Percentiles rank a stretch among this genome's conserved stretches.
Conservation (phyloP, 2,888 invertebrate species). For the Nineta flava region DNA sequence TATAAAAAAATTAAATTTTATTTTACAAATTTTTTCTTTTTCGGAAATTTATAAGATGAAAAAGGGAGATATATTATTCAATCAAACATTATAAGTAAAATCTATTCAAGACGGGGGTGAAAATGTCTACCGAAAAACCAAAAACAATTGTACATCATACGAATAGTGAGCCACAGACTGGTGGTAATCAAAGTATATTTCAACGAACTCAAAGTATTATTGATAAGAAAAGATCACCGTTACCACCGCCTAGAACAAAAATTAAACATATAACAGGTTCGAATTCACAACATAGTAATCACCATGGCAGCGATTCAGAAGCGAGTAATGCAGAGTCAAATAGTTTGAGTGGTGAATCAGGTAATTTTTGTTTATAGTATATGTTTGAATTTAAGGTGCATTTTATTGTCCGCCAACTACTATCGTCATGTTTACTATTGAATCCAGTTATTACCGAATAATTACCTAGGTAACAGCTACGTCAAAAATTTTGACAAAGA, state of each 20-base stretch:
- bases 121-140: conserved; percentile 6
- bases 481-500: too few species aligned
- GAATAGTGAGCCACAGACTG: not conserved
- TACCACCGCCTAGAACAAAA: conserved; percentile 5
- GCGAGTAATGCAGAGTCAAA: conserved; percentile 33
- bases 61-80: too few species aligned
- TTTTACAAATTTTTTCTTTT: too few species aligned
- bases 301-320: conserved; percentile 26
- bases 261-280: not conserved
- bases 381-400: conserved; percentile 19
- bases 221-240: conserved; percentile 3
- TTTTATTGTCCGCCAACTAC: conserved; percentile 14
- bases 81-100: too few species aligned
- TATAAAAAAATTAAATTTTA: too few species aligned
- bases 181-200: conserved; percentile 1
- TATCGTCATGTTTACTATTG: too few species aligned
- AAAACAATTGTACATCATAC: not conserved
- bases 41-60: too few species aligned
- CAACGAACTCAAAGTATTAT: not conserved
- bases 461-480: too few species aligned
- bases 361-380: conserved; percentile 9
- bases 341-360: conserved; percentile 33
- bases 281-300: not conserved
- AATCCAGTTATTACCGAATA: too few species aligned
- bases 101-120: not conserved